Evolutionary conservation across 2,888 invertebrate genomes (phyloP), one percentile per base, ranked within the genome.

Genomic region (Limnephilus lunatus): DNA sequence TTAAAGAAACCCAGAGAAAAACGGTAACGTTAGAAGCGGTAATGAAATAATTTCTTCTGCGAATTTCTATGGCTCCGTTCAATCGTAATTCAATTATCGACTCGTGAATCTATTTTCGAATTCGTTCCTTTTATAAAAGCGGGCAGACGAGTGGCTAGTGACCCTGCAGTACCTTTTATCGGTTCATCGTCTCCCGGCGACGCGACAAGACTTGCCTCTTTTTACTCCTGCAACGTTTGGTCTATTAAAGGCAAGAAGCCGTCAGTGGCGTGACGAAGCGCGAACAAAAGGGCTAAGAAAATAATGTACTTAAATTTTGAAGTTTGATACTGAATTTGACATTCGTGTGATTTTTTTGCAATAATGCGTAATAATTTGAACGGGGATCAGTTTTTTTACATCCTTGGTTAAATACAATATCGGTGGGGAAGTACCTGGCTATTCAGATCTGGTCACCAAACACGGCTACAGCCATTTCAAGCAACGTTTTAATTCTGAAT

Each of bases 121-220:
- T 35, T 83, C 25, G 83, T 83, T 35, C 83, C 83, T 83, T 83
- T 83, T 83, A 83, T 83, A 83, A 83, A 83, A 35, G 83, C 35
- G 25, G 35, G 35, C 83, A 35, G 25, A 83, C 35, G 83, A 83
- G 35, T 39, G 83, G 35, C 83, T 32, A 83, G 35, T 25, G 83
- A 32, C 83, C 35, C 83, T 35, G 83, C 35, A 32, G 83, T 25
- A 68, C 68, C 68, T 68, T 68, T 68, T 83, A 83, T 83, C 83
- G 83, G 83, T 83, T 83, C 83, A 83, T 83, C 83, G 83, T 35
- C 83, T 83, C 83, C 83, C 25, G 32, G 83, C 35, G 83, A 83
- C 32, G 68, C 68, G 68, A 68, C 25, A n/a, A 9, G 48, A 48
- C 48, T 53, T 25, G 83, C 1, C 35, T 83, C 83, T 83, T 83